Conservation (phyloP, 2,797 vertebrate species). For the Cephalopachus bancanus region DNA sequence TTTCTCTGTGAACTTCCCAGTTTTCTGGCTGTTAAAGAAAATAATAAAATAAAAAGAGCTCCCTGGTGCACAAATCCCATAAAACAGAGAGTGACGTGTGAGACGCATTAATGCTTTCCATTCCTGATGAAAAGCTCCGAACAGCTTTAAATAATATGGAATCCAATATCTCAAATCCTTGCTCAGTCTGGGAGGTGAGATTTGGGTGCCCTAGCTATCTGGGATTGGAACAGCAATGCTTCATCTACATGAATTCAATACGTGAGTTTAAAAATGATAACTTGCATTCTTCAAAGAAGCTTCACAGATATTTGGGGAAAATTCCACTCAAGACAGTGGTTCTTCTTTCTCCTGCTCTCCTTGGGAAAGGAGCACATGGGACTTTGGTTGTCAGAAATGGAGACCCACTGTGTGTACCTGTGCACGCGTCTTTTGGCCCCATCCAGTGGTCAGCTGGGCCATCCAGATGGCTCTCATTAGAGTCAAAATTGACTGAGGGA, state of each 20-base stretch:
- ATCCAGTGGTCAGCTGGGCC: background rate
- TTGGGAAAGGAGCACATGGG: background rate
- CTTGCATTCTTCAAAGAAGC: background rate
- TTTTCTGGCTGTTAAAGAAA: slow-evolving; percentile 76
- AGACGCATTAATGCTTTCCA: slow-evolving; percentile 85
- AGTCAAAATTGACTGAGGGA: background rate
- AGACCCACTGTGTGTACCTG: background rate
- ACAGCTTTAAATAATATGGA: slow-evolving; percentile 70
- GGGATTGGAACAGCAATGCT: background rate
- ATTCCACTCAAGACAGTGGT: background rate
- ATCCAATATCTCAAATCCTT: slow-evolving; percentile 68
- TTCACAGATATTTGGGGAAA: background rate
- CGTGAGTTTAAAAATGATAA: background rate
- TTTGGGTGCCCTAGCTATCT: fast-evolving
- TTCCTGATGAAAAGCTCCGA: slow-evolving; percentile 81
- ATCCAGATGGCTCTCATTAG: background rate
- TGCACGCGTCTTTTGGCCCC: fast-evolving
- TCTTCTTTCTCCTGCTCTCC: fast-evolving
- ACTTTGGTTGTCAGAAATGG: background rate
- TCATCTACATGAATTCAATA: too few species aligned
- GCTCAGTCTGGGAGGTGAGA: background rate
- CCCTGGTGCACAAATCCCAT: slow-evolving; percentile 71
- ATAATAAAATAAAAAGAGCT: slow-evolving; percentile 73
- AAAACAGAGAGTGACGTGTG: slow-evolving; percentile 78
- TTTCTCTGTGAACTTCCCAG: slow-evolving; percentile 83